Evolutionary conservation across 2,797 vertebrate species (phyloP).

Genomic region (Enteromius radiatus): DNA sequence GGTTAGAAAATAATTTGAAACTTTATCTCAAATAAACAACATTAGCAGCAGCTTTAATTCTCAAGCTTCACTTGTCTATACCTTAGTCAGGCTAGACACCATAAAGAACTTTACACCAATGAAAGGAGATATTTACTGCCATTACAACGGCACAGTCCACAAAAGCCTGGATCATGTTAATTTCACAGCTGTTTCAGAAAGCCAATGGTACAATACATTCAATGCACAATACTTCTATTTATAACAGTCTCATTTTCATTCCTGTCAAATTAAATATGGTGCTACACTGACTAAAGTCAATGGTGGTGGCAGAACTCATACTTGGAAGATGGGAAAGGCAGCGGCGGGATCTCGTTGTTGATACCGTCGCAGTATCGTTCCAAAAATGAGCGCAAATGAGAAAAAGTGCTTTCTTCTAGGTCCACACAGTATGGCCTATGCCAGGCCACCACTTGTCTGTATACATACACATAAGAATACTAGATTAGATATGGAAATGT

Average conservation of each 20-base stretch:
- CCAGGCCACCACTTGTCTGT: constrained; percentile 84
- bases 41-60: not conserved
- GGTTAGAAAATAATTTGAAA: not conserved
- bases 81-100: not conserved
- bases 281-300: not conserved
- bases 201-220: not conserved
- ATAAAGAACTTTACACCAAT: not conserved
- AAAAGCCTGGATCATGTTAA: not conserved
- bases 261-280: not conserved
- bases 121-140: not conserved
- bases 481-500: not conserved
- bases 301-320: constrained; percentile 12
- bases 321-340: constrained; percentile 79
- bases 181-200: not conserved
- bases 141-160: not conserved
- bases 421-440: constrained; percentile 85
- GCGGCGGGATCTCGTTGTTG: constrained; percentile 75
- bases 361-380: constrained; percentile 84
- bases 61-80: not conserved
- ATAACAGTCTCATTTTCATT: not conserved
- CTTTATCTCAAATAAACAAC: not conserved
- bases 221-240: not conserved
- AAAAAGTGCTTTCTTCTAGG: constrained; percentile 84
- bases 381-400: constrained; percentile 80
- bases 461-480: not conserved